Conservation (phyloP, 2,888 invertebrate genomes). For the Ichneumoninae sp. region DNA sequence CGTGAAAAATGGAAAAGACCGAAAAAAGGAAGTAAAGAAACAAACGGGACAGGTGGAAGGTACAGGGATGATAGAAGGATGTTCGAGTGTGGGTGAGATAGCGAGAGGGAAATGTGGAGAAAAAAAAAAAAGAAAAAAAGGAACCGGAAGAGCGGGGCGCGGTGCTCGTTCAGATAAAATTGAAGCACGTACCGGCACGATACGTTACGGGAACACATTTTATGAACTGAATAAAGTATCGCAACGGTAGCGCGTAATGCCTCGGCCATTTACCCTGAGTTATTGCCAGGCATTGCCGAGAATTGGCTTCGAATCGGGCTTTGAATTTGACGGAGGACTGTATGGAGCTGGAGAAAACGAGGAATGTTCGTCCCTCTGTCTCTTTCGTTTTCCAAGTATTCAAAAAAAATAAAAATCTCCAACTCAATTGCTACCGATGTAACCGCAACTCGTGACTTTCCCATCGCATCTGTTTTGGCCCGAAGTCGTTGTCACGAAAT, state of each 20-base stretch:
- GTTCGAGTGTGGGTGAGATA: slow-evolving; percentile 10
- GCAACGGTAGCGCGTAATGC: slow-evolving; percentile 75
- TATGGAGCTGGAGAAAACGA: slow-evolving; percentile 22
- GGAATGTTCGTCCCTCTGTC: slow-evolving; percentile 27
- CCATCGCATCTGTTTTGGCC: too few species aligned
- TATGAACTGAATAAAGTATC: slow-evolving; percentile 82
- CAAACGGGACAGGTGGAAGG: slow-evolving; percentile 41
- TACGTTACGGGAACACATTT: slow-evolving; percentile 80
- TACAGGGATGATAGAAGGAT: slow-evolving; percentile 22
- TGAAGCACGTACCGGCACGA: slow-evolving; percentile 79
- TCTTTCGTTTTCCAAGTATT: slow-evolving; percentile 9
- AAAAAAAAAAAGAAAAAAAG: slow-evolving; percentile 49
- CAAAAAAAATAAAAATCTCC: background rate
- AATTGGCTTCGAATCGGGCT: slow-evolving; percentile 78
- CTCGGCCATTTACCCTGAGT: slow-evolving; percentile 77
- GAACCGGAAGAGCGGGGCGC: slow-evolving; percentile 42
- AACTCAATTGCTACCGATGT: too few species aligned
- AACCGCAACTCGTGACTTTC: too few species aligned
- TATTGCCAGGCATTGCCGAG: slow-evolving; percentile 76
- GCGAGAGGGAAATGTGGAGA: slow-evolving; percentile 29
- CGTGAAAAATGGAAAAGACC: slow-evolving; percentile 21
- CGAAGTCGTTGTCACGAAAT: too few species aligned
- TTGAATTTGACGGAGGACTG: slow-evolving; percentile 67
- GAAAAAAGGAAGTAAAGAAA: slow-evolving; percentile 26
- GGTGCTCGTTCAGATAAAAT: slow-evolving; percentile 75